These are phyloP conservation scores for Pristionchus entomophagus DNA, from an alignment of 2,888 invertebrate species.

Conservation along the genomic window DNA sequence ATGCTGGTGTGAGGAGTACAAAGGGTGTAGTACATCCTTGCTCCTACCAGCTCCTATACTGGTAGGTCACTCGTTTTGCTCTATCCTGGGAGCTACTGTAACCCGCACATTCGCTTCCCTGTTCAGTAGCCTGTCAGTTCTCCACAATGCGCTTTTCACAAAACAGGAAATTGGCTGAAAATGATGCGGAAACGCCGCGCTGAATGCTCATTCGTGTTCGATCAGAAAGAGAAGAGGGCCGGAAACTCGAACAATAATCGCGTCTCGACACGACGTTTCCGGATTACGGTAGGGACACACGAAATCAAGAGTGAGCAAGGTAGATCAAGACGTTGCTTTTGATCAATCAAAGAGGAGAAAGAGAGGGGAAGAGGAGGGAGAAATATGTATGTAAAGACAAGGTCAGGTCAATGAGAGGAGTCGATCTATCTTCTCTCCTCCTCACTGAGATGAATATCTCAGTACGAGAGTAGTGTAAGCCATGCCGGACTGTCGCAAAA, in stretches of 20 bases:
- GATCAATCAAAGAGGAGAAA: background rate
- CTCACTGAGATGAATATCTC: constrained; percentile 24
- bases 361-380: background rate
- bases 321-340: constrained; percentile 30
- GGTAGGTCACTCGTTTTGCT: background rate
- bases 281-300: constrained; percentile 17
- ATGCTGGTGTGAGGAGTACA: background rate
- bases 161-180: constrained; percentile 38
- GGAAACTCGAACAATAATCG: constrained; percentile 19
- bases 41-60: background rate
- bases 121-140: background rate
- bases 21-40: background rate
- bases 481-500: constrained; percentile 7
- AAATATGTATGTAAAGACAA: constrained; percentile 42
- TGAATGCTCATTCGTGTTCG: constrained; percentile 9
- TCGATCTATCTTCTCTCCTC: background rate
- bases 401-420: constrained; percentile 38
- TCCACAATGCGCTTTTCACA: background rate
- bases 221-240: background rate
- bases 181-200: constrained; percentile 26
- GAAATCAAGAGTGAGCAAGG: background rate
- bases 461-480: background rate
- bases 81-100: background rate
- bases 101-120: background rate
- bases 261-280: constrained; percentile 33